Conservation (phyloP, 2,888 invertebrate genomes). For the Nemotelus pantherinus region DNA sequence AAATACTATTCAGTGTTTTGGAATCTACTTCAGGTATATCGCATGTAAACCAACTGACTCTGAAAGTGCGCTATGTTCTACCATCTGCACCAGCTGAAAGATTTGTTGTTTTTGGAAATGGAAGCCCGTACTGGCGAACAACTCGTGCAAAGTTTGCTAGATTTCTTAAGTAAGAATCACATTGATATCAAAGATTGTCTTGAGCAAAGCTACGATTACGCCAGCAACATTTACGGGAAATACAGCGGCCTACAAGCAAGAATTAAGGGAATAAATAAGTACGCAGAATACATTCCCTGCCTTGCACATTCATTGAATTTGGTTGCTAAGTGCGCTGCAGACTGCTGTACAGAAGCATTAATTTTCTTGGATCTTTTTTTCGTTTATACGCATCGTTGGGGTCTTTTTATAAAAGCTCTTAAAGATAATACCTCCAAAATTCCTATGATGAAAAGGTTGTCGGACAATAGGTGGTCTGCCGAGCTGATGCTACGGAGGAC, state of each 20-base stretch:
- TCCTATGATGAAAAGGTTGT: slow-evolving; percentile 18
- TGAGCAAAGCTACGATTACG: slow-evolving; percentile 49
- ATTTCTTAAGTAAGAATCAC: slow-evolving; percentile 4
- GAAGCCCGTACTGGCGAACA: background rate
- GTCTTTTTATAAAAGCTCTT: slow-evolving; percentile 8
- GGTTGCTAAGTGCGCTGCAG: slow-evolving; percentile 51
- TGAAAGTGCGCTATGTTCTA: background rate
- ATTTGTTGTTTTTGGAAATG: slow-evolving; percentile 30
- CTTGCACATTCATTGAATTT: slow-evolving; percentile 57
- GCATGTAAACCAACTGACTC: too few species aligned
- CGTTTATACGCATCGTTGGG: slow-evolving; percentile 45
- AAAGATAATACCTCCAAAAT: slow-evolving; percentile 10
- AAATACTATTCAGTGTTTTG: slow-evolving; percentile 42
- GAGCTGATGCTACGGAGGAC: slow-evolving; percentile 31
- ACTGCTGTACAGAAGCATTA: slow-evolving; percentile 44
- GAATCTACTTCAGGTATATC: slow-evolving; percentile 27
- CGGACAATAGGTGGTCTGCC: slow-evolving; percentile 40
- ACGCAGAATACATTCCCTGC: slow-evolving; percentile 56
- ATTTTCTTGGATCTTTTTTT: slow-evolving; percentile 35
- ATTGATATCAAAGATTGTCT: slow-evolving; percentile 40
- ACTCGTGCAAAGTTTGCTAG: background rate
- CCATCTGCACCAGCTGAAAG: slow-evolving; percentile 36
- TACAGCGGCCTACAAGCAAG: slow-evolving; percentile 57
- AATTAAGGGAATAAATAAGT: slow-evolving; percentile 55
- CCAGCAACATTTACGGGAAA: slow-evolving; percentile 56